Base-by-base conservation (phyloP, 2,113 vertebrate genomes). In the Podarcis raffonei region DNA sequence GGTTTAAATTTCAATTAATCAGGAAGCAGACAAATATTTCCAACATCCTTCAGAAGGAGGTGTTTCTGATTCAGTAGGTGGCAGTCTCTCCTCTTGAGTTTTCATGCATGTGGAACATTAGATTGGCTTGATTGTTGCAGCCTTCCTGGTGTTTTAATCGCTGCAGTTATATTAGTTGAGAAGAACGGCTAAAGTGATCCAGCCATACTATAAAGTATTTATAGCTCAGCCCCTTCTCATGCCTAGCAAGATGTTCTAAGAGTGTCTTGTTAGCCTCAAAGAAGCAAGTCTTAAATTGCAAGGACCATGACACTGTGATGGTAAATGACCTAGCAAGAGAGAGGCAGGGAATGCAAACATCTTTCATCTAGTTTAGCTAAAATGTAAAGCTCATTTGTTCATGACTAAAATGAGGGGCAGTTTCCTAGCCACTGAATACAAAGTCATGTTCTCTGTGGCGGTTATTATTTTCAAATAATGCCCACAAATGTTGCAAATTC, bases 201-300 rank as follows among this genome's bases (percentile, higher is more conserved):
- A 87, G 23, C 84, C 89, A 83, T 48, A 83, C 68, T 53, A 3
- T n/a, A 62, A 85, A 59, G 69, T 74, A 25, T 81, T 92, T 89
- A 53, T 68, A 74, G 20, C 3, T 87, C 78, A 66, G 48, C 65
- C 32, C n/a, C 48, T 53, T 7, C 35, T 92, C 1, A 48, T 87
- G 65, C 77, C 69, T 80, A 59, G 83, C 69, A 39, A 27, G 71
- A 1, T 72, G 3, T 76, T 83, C 12, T 23, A 86, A 69, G 22
- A 30, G 42, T 32, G 53, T 32, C 27, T 6, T 37, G 30, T 5
- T 12, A 37, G 18, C 22, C 15, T 75, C 16, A 59, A 65, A 16
- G 6, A 72, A 68, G 71, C 1, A 30, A 57, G 25, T 35, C 69
- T 88, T 42, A 76, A 48, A 66, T 86, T 48, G 72, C 37, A 48